Base-by-base conservation (phyloP, 2,888 invertebrate genomes). In the Eudemis profundana region DNA sequence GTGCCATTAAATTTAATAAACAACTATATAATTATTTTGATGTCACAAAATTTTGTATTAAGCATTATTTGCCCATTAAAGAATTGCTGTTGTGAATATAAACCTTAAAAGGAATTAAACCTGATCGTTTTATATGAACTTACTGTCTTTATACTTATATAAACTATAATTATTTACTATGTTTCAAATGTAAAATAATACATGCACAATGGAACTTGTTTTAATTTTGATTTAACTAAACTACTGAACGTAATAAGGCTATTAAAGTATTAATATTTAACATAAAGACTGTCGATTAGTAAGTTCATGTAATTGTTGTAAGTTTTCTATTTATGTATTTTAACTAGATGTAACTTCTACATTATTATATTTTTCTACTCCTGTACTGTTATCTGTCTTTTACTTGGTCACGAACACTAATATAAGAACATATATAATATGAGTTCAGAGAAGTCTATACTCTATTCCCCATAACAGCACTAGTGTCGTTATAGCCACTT, bases 251-350 rank as follows among this genome's bases (percentile, higher is more conserved):
- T 46, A 47, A 36, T 44, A 61, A 61, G 54, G 54, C 62, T 56
- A 63, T 63, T 56, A 12, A 63, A 49, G 63, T 63, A 63, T 63
- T 63, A 63, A 23, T 51, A 33, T 33, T 3, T 4, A 61, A 46
- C 33, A 17, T 33, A 46, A 36, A 29, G 40, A 19, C 49, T 57
- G 42, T 61, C 29, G 21, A 61, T 29, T 19, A 21, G 51, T 21
- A 33, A 36, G 17, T 49, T 40, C 5, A 50, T 27, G 10, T 54
- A 27, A 29, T 54, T 44, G 44, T 29, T 56, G 17, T 29, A 40
- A 29, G 42, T 56, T 40, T 42, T 4, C 15, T n/a, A 40, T 56
- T 46, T 46, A 46, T 21, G 21, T 21, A 19, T 19, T 21, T 44
- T 21, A 44, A 15, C 12, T 44, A 12, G 17, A 19, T 44, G 4